Percentiles rank a stretch among this genome's conserved stretches.
These are phyloP conservation scores for Perca schrenkii DNA, from an alignment of 2,113 vertebrate genomes.

Conservation along the genomic window DNA sequence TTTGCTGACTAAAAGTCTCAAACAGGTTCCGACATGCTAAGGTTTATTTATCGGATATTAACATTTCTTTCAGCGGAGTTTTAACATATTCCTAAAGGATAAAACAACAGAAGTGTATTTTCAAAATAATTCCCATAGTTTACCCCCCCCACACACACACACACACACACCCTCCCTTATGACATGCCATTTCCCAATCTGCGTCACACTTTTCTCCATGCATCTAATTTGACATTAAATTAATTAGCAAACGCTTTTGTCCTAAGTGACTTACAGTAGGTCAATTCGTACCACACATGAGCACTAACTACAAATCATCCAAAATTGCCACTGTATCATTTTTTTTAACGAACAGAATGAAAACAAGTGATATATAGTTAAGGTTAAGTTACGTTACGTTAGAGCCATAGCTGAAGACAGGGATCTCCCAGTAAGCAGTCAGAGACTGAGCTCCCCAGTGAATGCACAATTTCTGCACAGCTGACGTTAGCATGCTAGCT, in stretches of 20 bases:
- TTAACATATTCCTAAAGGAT: not conserved
- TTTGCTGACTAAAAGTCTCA: not conserved
- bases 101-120: not conserved
- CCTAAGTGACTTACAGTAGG: not conserved
- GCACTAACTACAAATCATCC: not conserved
- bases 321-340: too few relatives aligned
- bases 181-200: not conserved
- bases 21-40: not conserved
- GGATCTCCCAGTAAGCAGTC: not conserved
- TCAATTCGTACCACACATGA: not conserved
- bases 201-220: too few relatives aligned
- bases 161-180: too few relatives aligned
- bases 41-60: not conserved
- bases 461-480: not conserved
- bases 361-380: not conserved
- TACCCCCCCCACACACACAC: too few relatives aligned
- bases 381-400: not conserved
- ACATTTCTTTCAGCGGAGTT: not conserved
- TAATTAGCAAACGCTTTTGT: not conserved
- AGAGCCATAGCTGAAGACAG: too few relatives aligned
- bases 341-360: not conserved
- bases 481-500: constrained; percentile 19
- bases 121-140: not conserved
- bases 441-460: not conserved
- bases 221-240: not conserved